These are phyloP conservation scores for Garra rufa DNA, from an alignment of 2,113 vertebrate species.

Conservation along the genomic window DNA sequence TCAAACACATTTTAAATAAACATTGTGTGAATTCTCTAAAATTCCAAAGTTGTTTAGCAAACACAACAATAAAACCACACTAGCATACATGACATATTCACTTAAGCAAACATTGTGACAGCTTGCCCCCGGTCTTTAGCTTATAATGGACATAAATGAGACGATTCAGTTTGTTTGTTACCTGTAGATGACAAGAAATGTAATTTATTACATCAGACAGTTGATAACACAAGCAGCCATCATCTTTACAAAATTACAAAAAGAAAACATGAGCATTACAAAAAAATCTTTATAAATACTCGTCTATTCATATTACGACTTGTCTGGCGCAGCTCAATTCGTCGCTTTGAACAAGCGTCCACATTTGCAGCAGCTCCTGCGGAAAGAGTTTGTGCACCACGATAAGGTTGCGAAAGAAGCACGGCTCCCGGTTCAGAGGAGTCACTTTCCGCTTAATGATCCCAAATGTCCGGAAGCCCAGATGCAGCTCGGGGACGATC, in stretches of 20 bases:
- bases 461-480: slow-evolving; percentile 80
- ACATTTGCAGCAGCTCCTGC: slow-evolving; percentile 80
- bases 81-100: neutral
- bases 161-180: neutral
- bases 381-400: slow-evolving; percentile 84
- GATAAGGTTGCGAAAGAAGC: slow-evolving; percentile 81
- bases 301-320: slow-evolving; percentile 49
- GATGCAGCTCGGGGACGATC: slow-evolving; percentile 75
- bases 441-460: slow-evolving; percentile 68
- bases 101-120: neutral
- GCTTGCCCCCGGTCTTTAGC: neutral
- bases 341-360: slow-evolving; percentile 73
- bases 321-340: slow-evolving; percentile 72
- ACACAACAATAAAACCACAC: too few species aligned
- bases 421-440: slow-evolving; percentile 82
- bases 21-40: too few species aligned
- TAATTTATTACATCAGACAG: neutral
- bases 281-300: neutral
- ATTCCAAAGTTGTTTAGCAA: too few species aligned
- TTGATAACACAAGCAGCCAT: neutral
- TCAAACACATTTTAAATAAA: too few species aligned
- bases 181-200: neutral
- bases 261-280: neutral
- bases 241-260: neutral
- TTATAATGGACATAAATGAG: neutral